These are phyloP conservation scores for Etheostoma spectabile DNA, from an alignment of 2,113 vertebrate species.

Conservation along the genomic window DNA sequence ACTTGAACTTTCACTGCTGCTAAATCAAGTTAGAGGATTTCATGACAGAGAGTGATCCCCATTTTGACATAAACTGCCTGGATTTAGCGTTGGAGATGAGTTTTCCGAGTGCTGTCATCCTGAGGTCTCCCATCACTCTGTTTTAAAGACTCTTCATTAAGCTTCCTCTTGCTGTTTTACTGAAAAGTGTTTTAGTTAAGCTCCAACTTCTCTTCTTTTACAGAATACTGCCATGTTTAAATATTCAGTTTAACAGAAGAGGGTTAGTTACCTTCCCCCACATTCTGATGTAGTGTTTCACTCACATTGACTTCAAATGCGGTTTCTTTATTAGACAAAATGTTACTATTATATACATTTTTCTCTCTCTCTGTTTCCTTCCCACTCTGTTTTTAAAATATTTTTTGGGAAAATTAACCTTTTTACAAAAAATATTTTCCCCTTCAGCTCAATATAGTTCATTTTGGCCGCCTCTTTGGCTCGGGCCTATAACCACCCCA, in stretches of 20 bases:
- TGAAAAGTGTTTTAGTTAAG: constrained; percentile 63
- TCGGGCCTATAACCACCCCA: constrained; percentile 16
- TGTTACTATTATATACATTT: neutral
- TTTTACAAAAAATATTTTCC: constrained; percentile 38
- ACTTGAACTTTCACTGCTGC: constrained; percentile 34
- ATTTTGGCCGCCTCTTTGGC: constrained; percentile 42
- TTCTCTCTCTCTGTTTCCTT: neutral
- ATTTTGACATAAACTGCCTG: constrained; percentile 56
- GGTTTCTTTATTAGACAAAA: constrained; percentile 7
- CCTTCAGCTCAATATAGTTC: constrained; percentile 30
- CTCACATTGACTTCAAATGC: neutral
- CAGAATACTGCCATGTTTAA: constrained; percentile 42
- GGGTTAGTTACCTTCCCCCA: constrained; percentile 38
- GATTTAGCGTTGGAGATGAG: constrained; percentile 52
- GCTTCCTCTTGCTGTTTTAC: constrained; percentile 57
- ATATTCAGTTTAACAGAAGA: constrained; percentile 36
- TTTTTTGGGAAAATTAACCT: constrained; percentile 32
- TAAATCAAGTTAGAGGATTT: constrained; percentile 29
- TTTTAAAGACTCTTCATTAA: constrained; percentile 68
- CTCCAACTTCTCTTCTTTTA: constrained; percentile 45
- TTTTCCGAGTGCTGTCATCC: constrained; percentile 55
- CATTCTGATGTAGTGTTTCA: constrained; percentile 14
- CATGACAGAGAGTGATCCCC: constrained; percentile 36
- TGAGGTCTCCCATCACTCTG: constrained; percentile 54
- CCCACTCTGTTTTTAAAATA: constrained; percentile 7